Conservation (phyloP, 2,113 vertebrate species). For the Excalfactoria chinensis region DNA sequence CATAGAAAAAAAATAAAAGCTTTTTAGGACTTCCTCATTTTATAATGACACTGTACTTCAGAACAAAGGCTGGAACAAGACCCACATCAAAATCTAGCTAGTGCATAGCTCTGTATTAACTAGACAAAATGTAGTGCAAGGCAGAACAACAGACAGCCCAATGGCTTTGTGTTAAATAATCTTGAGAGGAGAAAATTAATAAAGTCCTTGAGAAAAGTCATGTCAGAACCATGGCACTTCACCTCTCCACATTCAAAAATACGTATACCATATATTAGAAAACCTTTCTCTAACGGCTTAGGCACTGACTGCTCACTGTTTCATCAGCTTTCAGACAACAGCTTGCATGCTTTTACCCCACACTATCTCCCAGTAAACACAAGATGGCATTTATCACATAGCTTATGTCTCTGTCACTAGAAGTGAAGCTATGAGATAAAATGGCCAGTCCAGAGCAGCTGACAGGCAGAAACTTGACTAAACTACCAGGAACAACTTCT, state of each 20-base stretch:
- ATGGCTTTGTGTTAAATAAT: background rate
- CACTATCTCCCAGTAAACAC: background rate
- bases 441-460: background rate
- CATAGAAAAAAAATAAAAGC: background rate
- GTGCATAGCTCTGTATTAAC: background rate
- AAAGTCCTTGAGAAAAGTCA: background rate
- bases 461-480: background rate
- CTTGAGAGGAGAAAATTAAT: background rate
- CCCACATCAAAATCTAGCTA: background rate
- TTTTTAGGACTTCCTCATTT: slow-evolving; percentile 12
- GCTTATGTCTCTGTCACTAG: background rate
- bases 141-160: background rate
- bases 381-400: background rate
- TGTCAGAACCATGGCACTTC: background rate
- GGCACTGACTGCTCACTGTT: fast-evolving
- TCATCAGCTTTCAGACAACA: background rate
- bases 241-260: background rate
- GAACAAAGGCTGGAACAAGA: slow-evolving; percentile 15
- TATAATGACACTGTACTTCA: background rate
- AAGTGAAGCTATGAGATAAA: background rate
- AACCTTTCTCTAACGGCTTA: background rate
- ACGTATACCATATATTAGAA: background rate
- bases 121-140: background rate
- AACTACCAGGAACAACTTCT: background rate
- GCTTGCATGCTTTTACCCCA: background rate